These are phyloP conservation scores for Trachelus iudaicus DNA, from an alignment of 2,888 invertebrate species.

Conservation along the genomic window DNA sequence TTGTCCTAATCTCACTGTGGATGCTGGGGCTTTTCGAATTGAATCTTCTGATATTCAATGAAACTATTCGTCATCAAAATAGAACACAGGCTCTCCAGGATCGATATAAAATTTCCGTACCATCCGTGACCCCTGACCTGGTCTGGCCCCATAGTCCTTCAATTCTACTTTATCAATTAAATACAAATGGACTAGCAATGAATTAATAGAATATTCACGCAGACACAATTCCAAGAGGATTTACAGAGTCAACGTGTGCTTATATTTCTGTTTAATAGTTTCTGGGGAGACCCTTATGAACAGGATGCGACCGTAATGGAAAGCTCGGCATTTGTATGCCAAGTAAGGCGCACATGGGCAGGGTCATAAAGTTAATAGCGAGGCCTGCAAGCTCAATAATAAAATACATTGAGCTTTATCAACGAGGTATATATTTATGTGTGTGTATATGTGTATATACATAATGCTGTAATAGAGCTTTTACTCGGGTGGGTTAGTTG, in stretches of 20 bases:
- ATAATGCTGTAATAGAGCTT: neutral
- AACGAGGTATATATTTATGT: constrained; percentile 25
- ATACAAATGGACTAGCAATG: neutral
- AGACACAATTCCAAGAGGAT: neutral
- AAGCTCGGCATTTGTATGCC: constrained; percentile 45
- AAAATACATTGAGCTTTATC: constrained; percentile 33
- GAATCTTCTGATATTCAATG: neutral
- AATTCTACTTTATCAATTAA: neutral
- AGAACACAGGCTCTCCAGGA: neutral
- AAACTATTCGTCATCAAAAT: neutral
- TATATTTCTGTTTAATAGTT: constrained; percentile 53
- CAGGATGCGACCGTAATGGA: constrained; percentile 38
- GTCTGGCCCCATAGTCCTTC: neutral
- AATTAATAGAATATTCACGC: neutral
- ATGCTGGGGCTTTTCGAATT: neutral
- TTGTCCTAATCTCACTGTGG: neutral
- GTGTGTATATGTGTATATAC: neutral
- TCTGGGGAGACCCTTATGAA: constrained; percentile 23
- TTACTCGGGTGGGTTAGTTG: neutral
- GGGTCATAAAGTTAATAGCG: constrained; percentile 39
- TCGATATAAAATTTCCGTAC: neutral
- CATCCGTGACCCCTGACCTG: too few relatives aligned
- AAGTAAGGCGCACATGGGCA: constrained; percentile 25
- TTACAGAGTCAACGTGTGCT: constrained; percentile 19
- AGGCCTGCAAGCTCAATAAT: constrained; percentile 34